Base-by-base conservation (phyloP, 2,888 invertebrate genomes). In the Erannis defoliaria region DNA sequence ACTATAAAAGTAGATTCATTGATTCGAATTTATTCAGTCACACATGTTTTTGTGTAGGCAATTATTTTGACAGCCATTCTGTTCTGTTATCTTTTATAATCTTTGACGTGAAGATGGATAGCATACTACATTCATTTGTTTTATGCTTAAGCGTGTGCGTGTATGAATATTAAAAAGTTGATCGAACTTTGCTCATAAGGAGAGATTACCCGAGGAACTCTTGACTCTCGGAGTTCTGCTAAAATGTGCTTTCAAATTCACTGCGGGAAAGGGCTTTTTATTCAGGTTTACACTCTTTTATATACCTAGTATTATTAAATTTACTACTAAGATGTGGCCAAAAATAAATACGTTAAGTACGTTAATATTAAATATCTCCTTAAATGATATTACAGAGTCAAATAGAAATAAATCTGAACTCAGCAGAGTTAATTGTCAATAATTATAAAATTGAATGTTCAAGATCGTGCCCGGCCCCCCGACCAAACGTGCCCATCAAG, bases 111-210 rank as follows among this genome's bases (percentile, higher is more conserved):
- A 23, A 59, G 43, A 71, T 46, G 54, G 42, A 59, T 62, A 51
- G 33, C 67, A 66, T 67, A 58, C 46, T 58, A 62, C 64, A 66
- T 67, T 73, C 70, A 65, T 68, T 69, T 68, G 66, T 71, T 66
- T 69, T 64, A 60, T 55, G 68, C 50, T 65, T 61, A 60, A 67
- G 55, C 61, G 65, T 51, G 62, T 57, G 49, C 62, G 64, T 58
- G 73, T 70, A 71, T 78, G 72, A 75, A 77, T 78, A 76, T 76
- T 78, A 71, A 77, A 77, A 76, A 76, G 75, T 76, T 75, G 67
- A 67, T 70, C 62, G 62, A 78, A 77, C 71, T 77, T 78, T 65
- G 58, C 73, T 76, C 76, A 76, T 76, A 73, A 75, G 67, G 65
- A 57, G 70, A 73, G 72, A 75, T 76, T 76, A 72, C 67, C 53